These are phyloP conservation scores for Prionailurus viverrinus DNA, from an alignment of 2,113 vertebrate genomes.

Conservation along the genomic window DNA sequence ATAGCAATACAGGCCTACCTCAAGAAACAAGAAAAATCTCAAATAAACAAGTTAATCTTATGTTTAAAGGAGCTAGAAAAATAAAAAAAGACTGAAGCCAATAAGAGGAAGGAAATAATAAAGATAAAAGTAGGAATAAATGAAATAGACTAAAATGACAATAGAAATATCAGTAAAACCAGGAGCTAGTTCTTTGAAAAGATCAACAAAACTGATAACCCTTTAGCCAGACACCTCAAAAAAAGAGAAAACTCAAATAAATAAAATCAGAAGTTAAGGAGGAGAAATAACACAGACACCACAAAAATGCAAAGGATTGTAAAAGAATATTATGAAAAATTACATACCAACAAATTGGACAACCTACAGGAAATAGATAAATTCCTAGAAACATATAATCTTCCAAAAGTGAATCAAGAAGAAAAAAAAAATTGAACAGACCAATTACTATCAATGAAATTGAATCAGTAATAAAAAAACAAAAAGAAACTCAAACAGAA, in stretches of 20 bases:
- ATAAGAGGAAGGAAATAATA: background rate
- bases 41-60: background rate
- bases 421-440: background rate
- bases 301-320: background rate
- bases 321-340: background rate
- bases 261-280: background rate
- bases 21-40: background rate
- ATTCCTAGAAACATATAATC: background rate
- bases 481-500: background rate
- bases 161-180: background rate
- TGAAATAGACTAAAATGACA: background rate
- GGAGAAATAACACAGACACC: background rate
- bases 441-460: background rate
- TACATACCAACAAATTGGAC: background rate
- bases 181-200: background rate
- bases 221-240: background rate
- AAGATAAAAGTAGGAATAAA: background rate
- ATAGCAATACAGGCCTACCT: background rate
- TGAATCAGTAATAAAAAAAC: background rate
- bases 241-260: background rate
- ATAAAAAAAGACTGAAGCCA: background rate
- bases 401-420: background rate
- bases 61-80: background rate
- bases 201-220: background rate
- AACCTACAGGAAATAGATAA: background rate